Conservation (phyloP, 1,140 invertebrate species). For the Manduca sexta region DNA sequence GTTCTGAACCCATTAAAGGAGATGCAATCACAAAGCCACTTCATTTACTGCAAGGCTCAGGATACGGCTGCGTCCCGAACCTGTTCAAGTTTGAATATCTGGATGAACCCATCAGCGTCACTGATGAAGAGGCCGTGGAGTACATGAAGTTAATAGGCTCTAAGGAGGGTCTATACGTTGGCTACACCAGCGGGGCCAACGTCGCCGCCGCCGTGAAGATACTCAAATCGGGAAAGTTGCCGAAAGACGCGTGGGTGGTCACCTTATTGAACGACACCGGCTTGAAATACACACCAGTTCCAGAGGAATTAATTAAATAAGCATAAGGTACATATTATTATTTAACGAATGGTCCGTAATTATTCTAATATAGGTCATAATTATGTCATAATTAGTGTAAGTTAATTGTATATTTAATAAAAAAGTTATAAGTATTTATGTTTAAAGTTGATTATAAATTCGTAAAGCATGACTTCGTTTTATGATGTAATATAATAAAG, state of each 20-base stretch:
- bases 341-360: no score
- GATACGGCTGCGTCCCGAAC: conserved; percentile 54
- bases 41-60: conserved; percentile 60
- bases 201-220: conserved; percentile 56
- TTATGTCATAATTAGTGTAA: no score
- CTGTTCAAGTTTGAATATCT: conserved; percentile 38
- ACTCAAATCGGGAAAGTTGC: conserved; percentile 41
- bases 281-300: conserved; percentile 53
- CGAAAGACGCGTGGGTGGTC: conserved; percentile 55
- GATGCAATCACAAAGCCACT: conserved; percentile 50
- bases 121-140: conserved; percentile 51
- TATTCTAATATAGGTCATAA: no score
- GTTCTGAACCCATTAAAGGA: conserved; percentile 53
- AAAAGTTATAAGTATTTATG: no score
- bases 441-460: no score
- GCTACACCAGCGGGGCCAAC: conserved; percentile 60
- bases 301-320: conserved; percentile 13
- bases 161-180: conserved; percentile 61
- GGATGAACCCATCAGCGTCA: conserved; percentile 47
- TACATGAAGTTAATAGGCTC: conserved; percentile 53
- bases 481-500: no score
- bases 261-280: conserved; percentile 53
- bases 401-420: no score
- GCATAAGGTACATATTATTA: no score
- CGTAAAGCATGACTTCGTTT: no score